Evolutionary conservation across 1,140 invertebrate genomes (phyloP), one percentile per base, ranked within the genome.

Genomic region (Rhagoletis zephyria): DNA sequence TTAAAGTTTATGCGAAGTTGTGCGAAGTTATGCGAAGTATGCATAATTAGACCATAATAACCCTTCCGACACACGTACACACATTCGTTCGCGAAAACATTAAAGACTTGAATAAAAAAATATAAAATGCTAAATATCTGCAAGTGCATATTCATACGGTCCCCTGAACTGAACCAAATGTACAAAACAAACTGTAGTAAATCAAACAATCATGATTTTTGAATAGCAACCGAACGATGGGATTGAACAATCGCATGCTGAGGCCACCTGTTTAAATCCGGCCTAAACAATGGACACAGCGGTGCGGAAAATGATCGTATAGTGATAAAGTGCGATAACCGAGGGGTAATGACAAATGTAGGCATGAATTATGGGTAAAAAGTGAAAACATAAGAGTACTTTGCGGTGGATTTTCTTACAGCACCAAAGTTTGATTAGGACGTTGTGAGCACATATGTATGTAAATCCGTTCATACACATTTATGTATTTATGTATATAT

Each of bases 181-280:
- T 56, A 10, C 10, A 10, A 56, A 56, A 7, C 5, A 1, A 56
- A 5, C 51, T 56, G 5, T 56, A 30, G 30, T 30, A 60, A 60
- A 60, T 60, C 59, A 60, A 60, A 60, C 59, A 6, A 7, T 7
- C 59, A 60, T 60, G 30, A 30, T 30, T 12, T 74, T 67, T 67
- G 1, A 74, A 74, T 45, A 48, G n/a, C 45, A 74, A 9, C 70
- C 70, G 48, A 81, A 56, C 3, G 74, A 81, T 48, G 45, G 74
- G 74, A 56, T 81, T 56, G 74, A 81, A 56, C 48, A 81, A 56
- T 19, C 85, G 63, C 87, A 88, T 61, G 87, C 87, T 74, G 87
- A 85, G 85, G 87, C 87, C 87, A 88, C 87, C 87, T 88, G 87
- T 88, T 87, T 87, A 87, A 88, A 85, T 87, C 85, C 48, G 61